Evolutionary conservation across 2,888 invertebrate genomes (phyloP).

Genomic region (Vannuccia rotundouncinata): DNA sequence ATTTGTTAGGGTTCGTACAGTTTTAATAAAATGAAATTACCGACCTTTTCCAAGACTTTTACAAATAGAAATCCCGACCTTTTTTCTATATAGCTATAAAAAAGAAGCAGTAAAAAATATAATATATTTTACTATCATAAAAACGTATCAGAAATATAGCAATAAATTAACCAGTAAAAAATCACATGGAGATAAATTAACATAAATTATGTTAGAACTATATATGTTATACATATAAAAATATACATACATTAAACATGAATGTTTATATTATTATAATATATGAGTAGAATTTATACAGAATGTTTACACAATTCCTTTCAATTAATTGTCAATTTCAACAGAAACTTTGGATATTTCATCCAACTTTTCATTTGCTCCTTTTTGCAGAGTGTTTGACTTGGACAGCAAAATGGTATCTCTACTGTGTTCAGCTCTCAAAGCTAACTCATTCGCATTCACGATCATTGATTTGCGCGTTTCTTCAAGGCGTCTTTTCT

Average conservation of each 20-base stretch:
- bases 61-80: conserved; percentile 1
- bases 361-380: conserved; percentile 14
- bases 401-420: conserved; percentile 5
- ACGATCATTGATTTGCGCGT: not conserved
- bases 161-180: not conserved
- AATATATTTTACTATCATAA: conserved; percentile 10
- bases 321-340: not conserved
- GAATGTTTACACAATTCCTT: not conserved
- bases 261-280: too few relatives aligned
- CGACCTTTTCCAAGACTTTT: not conserved
- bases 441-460: conserved; percentile 13
- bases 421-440: not conserved
- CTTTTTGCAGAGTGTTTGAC: not conserved
- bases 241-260: not conserved
- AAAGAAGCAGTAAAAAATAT: too few relatives aligned
- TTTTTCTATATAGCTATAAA: conserved; percentile 16
- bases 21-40: not conserved
- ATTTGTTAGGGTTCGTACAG: too few relatives aligned
- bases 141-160: not conserved
- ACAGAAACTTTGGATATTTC: not conserved
- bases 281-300: too few relatives aligned
- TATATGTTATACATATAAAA: not conserved
- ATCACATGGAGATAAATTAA: not conserved
- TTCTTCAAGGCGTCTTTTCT: conserved; percentile 20
- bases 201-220: not conserved